A percentile compares a stretch with the other conserved stretches of the same genome.
These are phyloP conservation scores for Discoglossus pictus DNA, from an alignment of 2,797 vertebrate genomes.

Conservation along the genomic window DNA sequence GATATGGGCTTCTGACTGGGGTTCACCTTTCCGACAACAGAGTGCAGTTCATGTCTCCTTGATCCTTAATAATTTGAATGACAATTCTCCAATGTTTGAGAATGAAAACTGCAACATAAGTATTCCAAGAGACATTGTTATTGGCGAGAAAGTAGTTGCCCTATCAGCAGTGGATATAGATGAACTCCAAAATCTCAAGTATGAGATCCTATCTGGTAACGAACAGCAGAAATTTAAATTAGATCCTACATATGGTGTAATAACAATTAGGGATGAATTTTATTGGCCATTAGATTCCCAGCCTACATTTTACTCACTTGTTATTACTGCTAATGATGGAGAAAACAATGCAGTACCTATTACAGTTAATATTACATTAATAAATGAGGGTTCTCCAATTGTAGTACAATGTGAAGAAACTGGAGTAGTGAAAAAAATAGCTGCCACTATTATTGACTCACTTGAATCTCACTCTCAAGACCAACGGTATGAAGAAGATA, in stretches of 20 bases:
- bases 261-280: constrained; percentile 78
- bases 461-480: constrained; percentile 79
- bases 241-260: constrained; percentile 78
- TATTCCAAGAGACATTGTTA: constrained; percentile 74
- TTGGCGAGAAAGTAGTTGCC: constrained; percentile 71
- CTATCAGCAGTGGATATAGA: constrained; percentile 91
- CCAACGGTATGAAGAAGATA: constrained; percentile 75
- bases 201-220: constrained; percentile 85
- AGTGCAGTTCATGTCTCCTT: constrained; percentile 84
- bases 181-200: constrained; percentile 87
- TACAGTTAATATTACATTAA: constrained; percentile 81
- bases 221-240: constrained; percentile 84
- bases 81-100: constrained; percentile 90
- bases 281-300: constrained; percentile 55
- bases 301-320: constrained; percentile 73
- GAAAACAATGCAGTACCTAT: constrained; percentile 79
- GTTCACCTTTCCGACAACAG: constrained; percentile 85
- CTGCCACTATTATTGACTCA: constrained; percentile 85
- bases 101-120: constrained; percentile 85
- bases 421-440: constrained; percentile 80
- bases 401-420: constrained; percentile 84
- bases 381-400: constrained; percentile 65
- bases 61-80: constrained; percentile 88
- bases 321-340: constrained; percentile 87
- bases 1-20: constrained; percentile 92